These are phyloP conservation scores for Drosophila nr. perissopoda DNA, from an alignment of 2,888 invertebrate species.

Conservation along the genomic window DNA sequence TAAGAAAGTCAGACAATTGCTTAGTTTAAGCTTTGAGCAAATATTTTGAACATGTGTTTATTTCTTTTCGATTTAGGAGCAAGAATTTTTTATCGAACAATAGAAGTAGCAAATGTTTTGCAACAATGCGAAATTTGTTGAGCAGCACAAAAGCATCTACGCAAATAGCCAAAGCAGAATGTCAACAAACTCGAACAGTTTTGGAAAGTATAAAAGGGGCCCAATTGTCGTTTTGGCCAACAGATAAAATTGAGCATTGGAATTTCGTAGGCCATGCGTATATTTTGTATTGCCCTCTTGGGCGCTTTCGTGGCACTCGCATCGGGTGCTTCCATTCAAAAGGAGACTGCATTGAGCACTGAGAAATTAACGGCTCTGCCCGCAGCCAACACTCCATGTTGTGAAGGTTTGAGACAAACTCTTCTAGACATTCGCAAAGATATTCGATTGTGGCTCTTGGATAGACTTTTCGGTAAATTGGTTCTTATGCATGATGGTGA, in stretches of 20 bases:
- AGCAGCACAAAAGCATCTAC: conserved; percentile 67
- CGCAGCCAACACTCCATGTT: conserved; percentile 43
- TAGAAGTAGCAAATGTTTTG: conserved; percentile 66
- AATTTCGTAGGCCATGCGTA: conserved; percentile 59
- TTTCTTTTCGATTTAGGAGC: conserved; percentile 22
- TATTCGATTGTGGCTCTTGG: conserved; percentile 64
- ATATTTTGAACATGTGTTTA: conserved; percentile 71
- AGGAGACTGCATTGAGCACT: conserved; percentile 37
- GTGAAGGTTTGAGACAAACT: conserved; percentile 72
- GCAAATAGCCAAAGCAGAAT: conserved; percentile 53
- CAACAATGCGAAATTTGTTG: conserved; percentile 59
- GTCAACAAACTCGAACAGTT: conserved; percentile 20
- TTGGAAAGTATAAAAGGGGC: conserved; percentile 61
- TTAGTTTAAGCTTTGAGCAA: conserved; percentile 58
- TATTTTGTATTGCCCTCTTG: conserved; percentile 57
- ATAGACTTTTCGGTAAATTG: conserved; percentile 64
- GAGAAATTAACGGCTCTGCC: conserved; percentile 33
- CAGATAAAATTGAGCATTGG: conserved; percentile 47
- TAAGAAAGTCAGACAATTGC: conserved; percentile 51
- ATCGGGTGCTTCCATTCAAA: conserved; percentile 51
- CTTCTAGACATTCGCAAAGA: conserved; percentile 67
- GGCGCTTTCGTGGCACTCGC: conserved; percentile 51
- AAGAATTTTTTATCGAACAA: conserved; percentile 48
- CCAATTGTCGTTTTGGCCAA: conserved; percentile 28
- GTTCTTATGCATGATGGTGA: conserved; percentile 56